Conservation (phyloP, 2,888 invertebrate species). For the Hybos culiciformis region DNA sequence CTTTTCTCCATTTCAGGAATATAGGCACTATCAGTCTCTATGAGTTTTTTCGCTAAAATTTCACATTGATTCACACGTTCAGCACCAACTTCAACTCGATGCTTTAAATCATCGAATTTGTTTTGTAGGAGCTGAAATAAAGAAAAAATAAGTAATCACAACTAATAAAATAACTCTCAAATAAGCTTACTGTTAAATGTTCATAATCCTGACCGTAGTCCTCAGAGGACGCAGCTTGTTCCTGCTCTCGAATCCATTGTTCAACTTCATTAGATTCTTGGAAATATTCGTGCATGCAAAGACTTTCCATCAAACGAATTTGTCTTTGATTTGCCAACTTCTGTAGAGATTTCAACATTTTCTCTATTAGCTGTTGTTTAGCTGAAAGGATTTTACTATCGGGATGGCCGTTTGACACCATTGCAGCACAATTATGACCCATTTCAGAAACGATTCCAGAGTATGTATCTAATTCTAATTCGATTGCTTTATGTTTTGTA, state of each 20-base stretch:
- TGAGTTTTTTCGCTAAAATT: constrained; percentile 74
- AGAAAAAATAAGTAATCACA: constrained; percentile 1
- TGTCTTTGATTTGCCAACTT: constrained; percentile 66
- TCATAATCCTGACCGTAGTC: constrained; percentile 93
- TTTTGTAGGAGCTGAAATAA: constrained; percentile 56
- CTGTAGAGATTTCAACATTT: constrained; percentile 67
- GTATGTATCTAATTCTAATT: constrained; percentile 82
- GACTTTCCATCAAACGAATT: constrained; percentile 77
- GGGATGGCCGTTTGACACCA: constrained; percentile 70
- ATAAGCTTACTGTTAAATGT: constrained; percentile 63
- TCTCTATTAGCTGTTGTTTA: constrained; percentile 60
- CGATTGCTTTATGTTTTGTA: constrained; percentile 89
- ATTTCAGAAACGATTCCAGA: constrained; percentile 84
- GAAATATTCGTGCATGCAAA: constrained; percentile 83
- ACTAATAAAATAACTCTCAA: neutral
- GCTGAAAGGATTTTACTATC: constrained; percentile 68
- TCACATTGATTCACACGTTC: constrained; percentile 86
- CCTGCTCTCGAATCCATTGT: constrained; percentile 84
- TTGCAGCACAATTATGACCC: constrained; percentile 69
- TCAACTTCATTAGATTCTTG: constrained; percentile 81
- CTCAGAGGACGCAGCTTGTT: constrained; percentile 76
- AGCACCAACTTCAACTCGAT: constrained; percentile 76
- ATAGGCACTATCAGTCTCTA: constrained; percentile 74
- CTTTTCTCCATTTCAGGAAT: constrained; percentile 71
- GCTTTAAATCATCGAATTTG: constrained; percentile 87